Evolutionary conservation across 2,888 invertebrate genomes (phyloP).

Genomic region (Neria commutata): DNA sequence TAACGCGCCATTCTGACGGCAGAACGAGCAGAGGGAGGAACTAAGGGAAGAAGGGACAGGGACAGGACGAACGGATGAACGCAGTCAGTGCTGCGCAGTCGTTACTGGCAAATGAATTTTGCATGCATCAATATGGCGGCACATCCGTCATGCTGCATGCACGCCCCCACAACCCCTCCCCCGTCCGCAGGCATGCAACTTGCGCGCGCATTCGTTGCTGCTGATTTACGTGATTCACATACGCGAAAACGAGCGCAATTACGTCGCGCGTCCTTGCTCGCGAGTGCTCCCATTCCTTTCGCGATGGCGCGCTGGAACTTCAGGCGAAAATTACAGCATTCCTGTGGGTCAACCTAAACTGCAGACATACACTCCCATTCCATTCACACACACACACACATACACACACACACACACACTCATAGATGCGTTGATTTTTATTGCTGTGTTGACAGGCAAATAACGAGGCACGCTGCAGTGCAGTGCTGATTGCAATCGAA

Average conservation of each 20-base stretch:
- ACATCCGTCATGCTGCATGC: neutral
- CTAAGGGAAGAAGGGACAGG: too few relatives aligned
- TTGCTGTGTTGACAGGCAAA: neutral
- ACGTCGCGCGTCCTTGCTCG: too few relatives aligned
- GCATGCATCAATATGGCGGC: neutral
- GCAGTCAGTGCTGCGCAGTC: neutral
- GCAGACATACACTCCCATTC: neutral
- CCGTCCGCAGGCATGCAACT: too few relatives aligned
- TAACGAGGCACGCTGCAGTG: too few relatives aligned
- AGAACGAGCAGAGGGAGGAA: too few relatives aligned
- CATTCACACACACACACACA: conserved; percentile 3
- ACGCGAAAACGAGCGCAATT: neutral
- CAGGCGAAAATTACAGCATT: neutral
- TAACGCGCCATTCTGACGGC: too few relatives aligned
- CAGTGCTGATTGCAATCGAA: too few relatives aligned
- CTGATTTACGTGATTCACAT: conserved; percentile 1
- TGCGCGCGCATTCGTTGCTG: too few relatives aligned
- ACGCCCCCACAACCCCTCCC: neutral
- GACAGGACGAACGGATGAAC: too few relatives aligned
- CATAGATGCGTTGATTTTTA: neutral
- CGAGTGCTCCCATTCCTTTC: too few relatives aligned
- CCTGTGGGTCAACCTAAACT: neutral
- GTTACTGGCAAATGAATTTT: neutral
- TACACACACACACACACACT: conserved; percentile 4
- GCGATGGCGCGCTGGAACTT: neutral